Evolutionary conservation across 2,888 invertebrate species (phyloP).

Genomic region (Elegia similella): DNA sequence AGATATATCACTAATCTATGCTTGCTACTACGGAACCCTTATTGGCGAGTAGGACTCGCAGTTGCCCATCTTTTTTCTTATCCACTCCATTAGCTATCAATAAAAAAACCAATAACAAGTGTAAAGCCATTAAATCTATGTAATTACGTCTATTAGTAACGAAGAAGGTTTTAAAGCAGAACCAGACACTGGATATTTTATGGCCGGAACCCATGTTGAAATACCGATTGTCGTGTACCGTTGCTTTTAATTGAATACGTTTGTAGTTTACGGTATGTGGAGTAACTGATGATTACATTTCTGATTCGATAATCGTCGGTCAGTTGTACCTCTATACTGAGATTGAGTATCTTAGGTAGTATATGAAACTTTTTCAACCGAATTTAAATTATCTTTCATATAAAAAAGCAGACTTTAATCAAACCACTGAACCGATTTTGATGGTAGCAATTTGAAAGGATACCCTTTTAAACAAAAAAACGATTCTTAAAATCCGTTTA

Average conservation of each 20-base stretch:
- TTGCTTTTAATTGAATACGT: slow-evolving; percentile 1
- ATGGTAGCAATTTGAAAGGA: too few species aligned
- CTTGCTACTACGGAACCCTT: too few species aligned
- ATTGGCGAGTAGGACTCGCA: too few species aligned
- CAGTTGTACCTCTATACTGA: not conserved
- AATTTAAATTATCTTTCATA: too few species aligned
- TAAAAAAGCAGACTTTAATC: too few species aligned
- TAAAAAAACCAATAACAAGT: slow-evolving; percentile 10
- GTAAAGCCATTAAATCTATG: slow-evolving; percentile 9
- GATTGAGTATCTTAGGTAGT: not conserved
- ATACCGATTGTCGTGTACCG: slow-evolving; percentile 2
- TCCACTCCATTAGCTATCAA: not conserved
- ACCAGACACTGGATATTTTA: slow-evolving; percentile 4
- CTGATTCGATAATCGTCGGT: not conserved
- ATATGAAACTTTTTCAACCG: too few species aligned
- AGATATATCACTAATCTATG: too few species aligned
- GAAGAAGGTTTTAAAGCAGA: not conserved
- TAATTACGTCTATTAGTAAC: slow-evolving; percentile 10
- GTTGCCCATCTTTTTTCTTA: not conserved
- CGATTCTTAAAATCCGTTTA: too few species aligned
- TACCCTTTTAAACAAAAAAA: too few species aligned
- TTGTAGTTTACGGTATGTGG: not conserved
- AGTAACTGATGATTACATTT: not conserved
- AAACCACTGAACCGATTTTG: too few species aligned
- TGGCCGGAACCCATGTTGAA: slow-evolving; percentile 10